Conservation (phyloP, 2,797 vertebrate species). For the Chelmon rostratus region DNA sequence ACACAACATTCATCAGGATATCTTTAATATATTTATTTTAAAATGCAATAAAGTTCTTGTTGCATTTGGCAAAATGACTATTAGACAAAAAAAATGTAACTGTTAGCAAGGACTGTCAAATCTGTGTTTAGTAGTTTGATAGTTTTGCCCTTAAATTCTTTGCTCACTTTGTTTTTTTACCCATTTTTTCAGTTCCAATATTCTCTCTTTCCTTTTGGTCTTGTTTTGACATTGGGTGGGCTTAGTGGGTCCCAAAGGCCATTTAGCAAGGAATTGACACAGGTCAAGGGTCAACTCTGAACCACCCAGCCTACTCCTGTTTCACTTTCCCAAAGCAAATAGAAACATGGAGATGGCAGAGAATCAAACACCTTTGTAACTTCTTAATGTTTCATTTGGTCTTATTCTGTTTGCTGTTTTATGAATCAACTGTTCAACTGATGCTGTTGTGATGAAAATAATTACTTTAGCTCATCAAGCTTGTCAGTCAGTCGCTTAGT, state of each 20-base stretch:
- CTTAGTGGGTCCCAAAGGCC: slow-evolving; percentile 7
- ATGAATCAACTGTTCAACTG: not conserved
- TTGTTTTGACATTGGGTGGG: slow-evolving; percentile 25
- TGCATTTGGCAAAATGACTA: not conserved
- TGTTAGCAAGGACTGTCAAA: not conserved
- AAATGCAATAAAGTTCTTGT: not conserved
- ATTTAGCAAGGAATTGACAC: slow-evolving; percentile 51
- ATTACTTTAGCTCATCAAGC: not conserved
- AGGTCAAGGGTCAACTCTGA: slow-evolving; percentile 47
- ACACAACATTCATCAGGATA: not conserved
- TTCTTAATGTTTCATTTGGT: not conserved
- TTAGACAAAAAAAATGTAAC: not conserved
- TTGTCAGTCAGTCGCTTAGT: not conserved
- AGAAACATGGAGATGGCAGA: slow-evolving; percentile 11
- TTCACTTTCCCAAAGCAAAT: slow-evolving; percentile 48
- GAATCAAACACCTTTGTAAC: not conserved
- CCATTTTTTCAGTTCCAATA: not conserved
- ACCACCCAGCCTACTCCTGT: slow-evolving; percentile 10
- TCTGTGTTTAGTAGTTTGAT: not conserved
- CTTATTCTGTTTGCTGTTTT: not conserved
- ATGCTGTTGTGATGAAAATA: not conserved
- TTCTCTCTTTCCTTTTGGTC: slow-evolving; percentile 2
- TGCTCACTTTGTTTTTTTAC: not conserved
- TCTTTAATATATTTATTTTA: not conserved
- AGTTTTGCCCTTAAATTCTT: not conserved